Evolutionary conservation across 1,140 invertebrate genomes (phyloP), one percentile per base, ranked within the genome.

Genomic region (Cyclina sinensis): DNA sequence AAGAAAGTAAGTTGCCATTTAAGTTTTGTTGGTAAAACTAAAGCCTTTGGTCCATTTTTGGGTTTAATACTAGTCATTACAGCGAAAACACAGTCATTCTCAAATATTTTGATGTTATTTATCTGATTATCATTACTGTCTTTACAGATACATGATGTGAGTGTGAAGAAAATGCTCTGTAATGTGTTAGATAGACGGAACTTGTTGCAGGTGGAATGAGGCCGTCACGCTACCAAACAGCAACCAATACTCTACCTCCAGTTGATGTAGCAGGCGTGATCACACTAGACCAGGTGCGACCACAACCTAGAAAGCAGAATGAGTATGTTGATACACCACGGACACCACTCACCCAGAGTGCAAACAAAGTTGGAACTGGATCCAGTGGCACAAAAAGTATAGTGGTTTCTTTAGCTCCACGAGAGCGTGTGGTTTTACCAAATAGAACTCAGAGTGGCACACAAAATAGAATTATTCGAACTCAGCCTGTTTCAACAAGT

Each of bases 291-390:
- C 93, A 94, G 80, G 91, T 94, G 35, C 84, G 93, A 35, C 90
- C 92, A 30, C 90, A 94, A 27, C 94, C 94, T 12, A 88, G 94
- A 51, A 86, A 91, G 30, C 91, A 92, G 78, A 95, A 95, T 91
- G 94, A 95, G 51, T 95, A 95, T 91, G 94, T 95, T 85, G 94
- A 95, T 79, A 94, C 92, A 48, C 93, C 93, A 21, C 90, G 91
- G 43, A 87, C 91, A 3, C 80, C 76, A 43, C 54, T 84, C 62
- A 57, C 78, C 54, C 81, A 78, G 21, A 83, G 81, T 68, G 51
- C 32, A 43, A 78, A 32, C 4, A 87, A 87, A 43, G 16, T 48
- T 14, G 74, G 37, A 21, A n/a, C 39, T 32, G 54, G 35, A 9
- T 48, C 37, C 32, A 78, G 27, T 16, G 74, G 70, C 35, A 86